These are phyloP conservation scores for Danio choprae DNA, from an alignment of 2,797 vertebrate species.

Conservation along the genomic window DNA sequence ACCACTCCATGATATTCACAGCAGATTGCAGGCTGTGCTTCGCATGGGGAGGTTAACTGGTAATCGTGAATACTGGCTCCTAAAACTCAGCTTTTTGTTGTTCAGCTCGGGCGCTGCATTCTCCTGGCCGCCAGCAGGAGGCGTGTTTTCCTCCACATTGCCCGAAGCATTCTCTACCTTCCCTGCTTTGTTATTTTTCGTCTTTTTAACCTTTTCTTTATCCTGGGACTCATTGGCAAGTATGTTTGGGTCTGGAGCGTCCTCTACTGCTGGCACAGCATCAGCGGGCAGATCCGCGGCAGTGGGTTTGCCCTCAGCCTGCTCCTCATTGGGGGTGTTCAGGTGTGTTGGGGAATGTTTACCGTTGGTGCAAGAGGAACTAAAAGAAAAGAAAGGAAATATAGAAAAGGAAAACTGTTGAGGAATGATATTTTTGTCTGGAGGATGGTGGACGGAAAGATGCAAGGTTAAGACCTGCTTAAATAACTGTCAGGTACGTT, in stretches of 20 bases:
- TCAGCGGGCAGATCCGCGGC: conserved; percentile 68
- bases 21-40: conserved; percentile 73
- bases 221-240: conserved; percentile 66
- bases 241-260: conserved; percentile 59
- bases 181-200: conserved; percentile 73
- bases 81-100: conserved; percentile 74
- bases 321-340: conserved; percentile 69
- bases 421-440: neutral
- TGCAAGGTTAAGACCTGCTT: neutral
- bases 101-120: conserved; percentile 66
- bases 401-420: neutral
- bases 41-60: conserved; percentile 73
- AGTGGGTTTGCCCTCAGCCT: conserved; percentile 70
- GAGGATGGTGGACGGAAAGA: neutral
- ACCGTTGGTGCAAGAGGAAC: conserved; percentile 70
- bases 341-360: conserved; percentile 74
- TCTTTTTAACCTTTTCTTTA: conserved; percentile 75
- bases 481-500: neutral
- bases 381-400: conserved; percentile 46
- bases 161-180: conserved; percentile 65
- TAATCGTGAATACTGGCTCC: conserved; percentile 75
- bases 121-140: conserved; percentile 64
- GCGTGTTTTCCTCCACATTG: conserved; percentile 59
- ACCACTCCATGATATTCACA: conserved; percentile 64
- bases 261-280: conserved; percentile 66